phyloP scores from a whole-genome alignment of 2,113 vertebrate genomes.

The Gyps fulvus region DNA sequence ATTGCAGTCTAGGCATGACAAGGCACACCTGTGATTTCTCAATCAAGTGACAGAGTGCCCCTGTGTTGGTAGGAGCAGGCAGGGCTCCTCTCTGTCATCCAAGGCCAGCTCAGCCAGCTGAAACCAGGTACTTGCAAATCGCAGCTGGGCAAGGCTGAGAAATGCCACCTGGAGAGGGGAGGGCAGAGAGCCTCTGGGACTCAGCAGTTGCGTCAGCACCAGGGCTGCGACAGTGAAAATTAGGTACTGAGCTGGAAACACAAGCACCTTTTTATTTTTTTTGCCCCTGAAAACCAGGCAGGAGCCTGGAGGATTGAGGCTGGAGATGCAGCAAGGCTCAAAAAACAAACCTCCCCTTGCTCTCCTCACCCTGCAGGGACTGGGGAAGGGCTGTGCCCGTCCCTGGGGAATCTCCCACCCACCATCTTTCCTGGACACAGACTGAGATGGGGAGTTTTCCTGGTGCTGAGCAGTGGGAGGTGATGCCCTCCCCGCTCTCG shows the following conservation, averaged over 20 bases:
- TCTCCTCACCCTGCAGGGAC: neutral
- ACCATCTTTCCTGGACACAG: rapidly evolving
- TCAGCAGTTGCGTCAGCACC: rapidly evolving
- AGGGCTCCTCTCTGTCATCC: neutral
- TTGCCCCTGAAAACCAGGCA: neutral
- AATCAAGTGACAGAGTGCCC: neutral
- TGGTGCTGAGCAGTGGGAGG: neutral
- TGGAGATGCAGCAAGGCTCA: neutral
- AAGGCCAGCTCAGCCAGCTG: neutral
- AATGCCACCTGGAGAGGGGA: neutral
- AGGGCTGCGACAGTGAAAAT: rapidly evolving
- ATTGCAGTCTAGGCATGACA: neutral
- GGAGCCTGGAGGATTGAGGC: neutral
- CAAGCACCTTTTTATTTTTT: rapidly evolving
- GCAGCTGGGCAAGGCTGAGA: neutral
- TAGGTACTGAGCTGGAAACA: neutral
- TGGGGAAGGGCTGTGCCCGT: neutral
- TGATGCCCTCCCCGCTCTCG: neutral
- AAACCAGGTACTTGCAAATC: neutral
- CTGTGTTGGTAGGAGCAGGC: neutral
- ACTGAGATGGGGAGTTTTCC: neutral
- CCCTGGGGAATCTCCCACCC: neutral
- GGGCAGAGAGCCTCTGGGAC: neutral
- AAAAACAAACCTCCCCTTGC: rapidly evolving
- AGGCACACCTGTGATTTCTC: neutral